phyloP scores from a whole-genome alignment of 2,797 vertebrate genomes.

The Setipinna tenuifilis region DNA sequence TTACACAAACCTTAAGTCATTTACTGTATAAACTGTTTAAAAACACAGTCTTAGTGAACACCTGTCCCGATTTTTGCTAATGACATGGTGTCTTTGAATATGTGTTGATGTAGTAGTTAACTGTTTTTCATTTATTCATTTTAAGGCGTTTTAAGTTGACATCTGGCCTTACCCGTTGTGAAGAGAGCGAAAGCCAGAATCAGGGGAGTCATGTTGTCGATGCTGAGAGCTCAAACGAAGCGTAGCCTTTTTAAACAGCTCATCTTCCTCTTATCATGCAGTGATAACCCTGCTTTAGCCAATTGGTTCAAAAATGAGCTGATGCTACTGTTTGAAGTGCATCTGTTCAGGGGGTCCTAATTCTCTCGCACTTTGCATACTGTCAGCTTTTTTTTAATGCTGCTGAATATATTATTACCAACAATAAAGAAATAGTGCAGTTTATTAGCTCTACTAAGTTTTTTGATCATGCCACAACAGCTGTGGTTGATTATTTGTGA shows the following conservation, averaged over 20 bases:
- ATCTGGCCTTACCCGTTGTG: conserved; percentile 39
- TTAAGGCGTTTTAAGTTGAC: neutral
- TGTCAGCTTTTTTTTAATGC: conserved; percentile 10
- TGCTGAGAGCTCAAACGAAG: neutral
- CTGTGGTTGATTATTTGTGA: neutral
- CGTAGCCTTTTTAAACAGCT: neutral
- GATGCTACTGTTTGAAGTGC: conserved; percentile 7
- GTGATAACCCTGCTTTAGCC: conserved; percentile 23
- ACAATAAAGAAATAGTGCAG: neutral
- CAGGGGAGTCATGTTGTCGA: conserved; percentile 47
- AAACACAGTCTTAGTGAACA: neutral
- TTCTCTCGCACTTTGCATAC: conserved; percentile 18
- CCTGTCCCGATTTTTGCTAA: neutral
- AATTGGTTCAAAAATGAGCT: conserved; percentile 16
- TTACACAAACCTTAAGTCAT: neutral
- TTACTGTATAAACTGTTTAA: neutral
- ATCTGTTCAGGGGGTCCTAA: neutral
- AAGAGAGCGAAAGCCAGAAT: conserved; percentile 45
- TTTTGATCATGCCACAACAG: neutral
- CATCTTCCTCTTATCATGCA: neutral
- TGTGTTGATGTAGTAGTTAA: neutral
- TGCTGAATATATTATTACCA: neutral
- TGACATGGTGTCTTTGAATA: neutral
- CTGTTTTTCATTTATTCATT: neutral
- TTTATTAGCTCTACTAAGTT: neutral